phyloP scores from a whole-genome alignment of 2,888 invertebrate genomes.

The Lutraria lutraria region DNA sequence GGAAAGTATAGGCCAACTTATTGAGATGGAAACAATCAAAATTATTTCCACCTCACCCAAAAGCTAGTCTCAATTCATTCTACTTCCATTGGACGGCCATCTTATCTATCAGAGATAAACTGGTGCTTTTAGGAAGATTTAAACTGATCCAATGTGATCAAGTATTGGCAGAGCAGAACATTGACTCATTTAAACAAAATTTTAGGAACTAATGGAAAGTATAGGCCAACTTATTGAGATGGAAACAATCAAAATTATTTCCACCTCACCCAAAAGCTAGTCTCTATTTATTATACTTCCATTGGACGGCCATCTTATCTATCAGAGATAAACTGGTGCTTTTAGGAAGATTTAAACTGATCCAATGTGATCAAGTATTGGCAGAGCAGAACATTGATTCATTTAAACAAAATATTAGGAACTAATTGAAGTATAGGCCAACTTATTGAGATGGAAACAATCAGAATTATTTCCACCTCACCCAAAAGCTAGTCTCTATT shows the following conservation, averaged over 20 bases:
- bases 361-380: not conserved
- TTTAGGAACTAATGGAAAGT: too few species aligned
- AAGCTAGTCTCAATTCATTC: constrained; percentile 41
- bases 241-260: constrained; percentile 34
- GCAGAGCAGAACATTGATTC: too few species aligned
- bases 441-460: constrained; percentile 59
- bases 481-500: constrained; percentile 48
- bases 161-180: too few species aligned
- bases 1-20: constrained; percentile 43
- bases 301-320: constrained; percentile 52
- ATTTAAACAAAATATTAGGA: too few species aligned
- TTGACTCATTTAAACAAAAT: too few species aligned
- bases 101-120: constrained; percentile 24
- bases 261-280: constrained; percentile 57
- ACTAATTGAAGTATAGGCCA: constrained; percentile 19
- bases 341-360: constrained; percentile 53
- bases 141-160: not conserved
- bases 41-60: constrained; percentile 51
- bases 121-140: constrained; percentile 63
- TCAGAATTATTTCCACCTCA: constrained; percentile 40
- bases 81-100: constrained; percentile 62
- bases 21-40: constrained; percentile 54
- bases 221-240: constrained; percentile 59
- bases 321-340: constrained; percentile 48
- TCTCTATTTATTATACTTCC: constrained; percentile 53